Evolutionary conservation across 1,140 invertebrate species (phyloP).

Genomic region (Pseudomyrmex pallidus): DNA sequence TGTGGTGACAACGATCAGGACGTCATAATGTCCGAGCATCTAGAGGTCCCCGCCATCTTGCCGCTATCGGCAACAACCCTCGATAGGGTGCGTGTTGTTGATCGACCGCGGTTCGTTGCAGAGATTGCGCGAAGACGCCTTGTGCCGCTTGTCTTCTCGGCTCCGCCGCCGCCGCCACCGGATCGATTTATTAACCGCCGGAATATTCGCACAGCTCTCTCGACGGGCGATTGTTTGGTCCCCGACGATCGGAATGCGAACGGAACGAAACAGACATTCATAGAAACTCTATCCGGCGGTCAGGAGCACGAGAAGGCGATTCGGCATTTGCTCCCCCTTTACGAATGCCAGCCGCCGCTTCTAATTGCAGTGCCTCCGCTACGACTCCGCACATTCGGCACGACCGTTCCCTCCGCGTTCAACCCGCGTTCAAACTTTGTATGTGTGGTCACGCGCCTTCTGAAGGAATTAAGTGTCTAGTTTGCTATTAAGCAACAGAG

Average conservation of each 20-base stretch:
- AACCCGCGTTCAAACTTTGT: not conserved
- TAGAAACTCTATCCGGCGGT: constrained; percentile 83
- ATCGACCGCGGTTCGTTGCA: not conserved
- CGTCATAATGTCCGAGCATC: constrained; percentile 75
- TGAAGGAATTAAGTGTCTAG: constrained; percentile 9
- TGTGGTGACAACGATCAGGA: constrained; percentile 84
- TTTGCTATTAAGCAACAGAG: too few species aligned
- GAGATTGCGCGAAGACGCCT: not conserved
- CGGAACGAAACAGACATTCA: constrained; percentile 82
- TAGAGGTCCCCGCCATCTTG: constrained; percentile 42
- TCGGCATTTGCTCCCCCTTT: constrained; percentile 80
- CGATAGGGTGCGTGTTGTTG: not conserved
- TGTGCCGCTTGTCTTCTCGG: too few species aligned
- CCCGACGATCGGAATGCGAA: constrained; percentile 80
- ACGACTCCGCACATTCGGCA: not conserved
- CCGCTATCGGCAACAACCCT: constrained; percentile 31
- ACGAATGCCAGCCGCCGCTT: constrained; percentile 72
- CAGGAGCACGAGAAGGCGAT: constrained; percentile 80
- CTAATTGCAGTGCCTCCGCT: constrained; percentile 57
- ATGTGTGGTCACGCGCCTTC: too few species aligned
- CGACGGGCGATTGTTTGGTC: too few species aligned
- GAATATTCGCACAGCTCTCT: too few species aligned
- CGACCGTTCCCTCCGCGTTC: not conserved
- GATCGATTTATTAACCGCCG: not conserved
- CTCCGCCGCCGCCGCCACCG: not conserved